phyloP scores from a whole-genome alignment of 2,888 invertebrate species.

The Molorchus minor region DNA sequence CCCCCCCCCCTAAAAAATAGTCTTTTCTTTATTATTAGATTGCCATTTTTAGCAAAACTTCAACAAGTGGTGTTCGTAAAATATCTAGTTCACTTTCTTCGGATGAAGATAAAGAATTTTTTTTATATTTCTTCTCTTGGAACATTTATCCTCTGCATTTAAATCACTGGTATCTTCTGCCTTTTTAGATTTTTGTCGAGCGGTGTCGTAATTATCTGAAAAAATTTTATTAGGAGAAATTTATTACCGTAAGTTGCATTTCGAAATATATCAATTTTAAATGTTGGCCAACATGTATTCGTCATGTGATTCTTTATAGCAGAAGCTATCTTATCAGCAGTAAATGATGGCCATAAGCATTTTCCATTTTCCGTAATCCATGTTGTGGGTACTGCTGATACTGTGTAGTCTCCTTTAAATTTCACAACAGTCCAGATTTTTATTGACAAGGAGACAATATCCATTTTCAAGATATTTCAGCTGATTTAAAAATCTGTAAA shows the following conservation, averaged over 20 bases:
- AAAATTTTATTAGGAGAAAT: background rate
- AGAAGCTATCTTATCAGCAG: background rate
- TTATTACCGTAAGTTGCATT: slow-evolving; percentile 7
- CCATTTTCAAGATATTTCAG: background rate
- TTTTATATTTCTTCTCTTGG: background rate
- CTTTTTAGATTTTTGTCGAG: background rate
- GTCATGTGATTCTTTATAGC: slow-evolving; percentile 1
- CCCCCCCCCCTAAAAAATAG: too few relatives aligned
- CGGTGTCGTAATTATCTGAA: background rate
- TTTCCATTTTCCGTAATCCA: background rate
- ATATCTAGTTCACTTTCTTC: background rate
- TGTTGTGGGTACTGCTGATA: background rate
- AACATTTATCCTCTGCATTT: background rate
- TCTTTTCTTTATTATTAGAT: too few relatives aligned
- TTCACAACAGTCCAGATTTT: background rate
- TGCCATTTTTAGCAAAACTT: too few relatives aligned
- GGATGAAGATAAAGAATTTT: background rate
- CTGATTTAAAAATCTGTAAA: too few relatives aligned
- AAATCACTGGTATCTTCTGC: slow-evolving; percentile 7
- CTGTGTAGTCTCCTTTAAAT: background rate
- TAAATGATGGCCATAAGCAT: slow-evolving; percentile 4
- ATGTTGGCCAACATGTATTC: slow-evolving; percentile 4
- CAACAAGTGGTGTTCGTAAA: slow-evolving; percentile 2
- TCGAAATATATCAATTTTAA: background rate
- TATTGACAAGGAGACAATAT: background rate